Evolutionary conservation across 2,888 invertebrate genomes (phyloP).

Genomic region (Leucania comma): DNA sequence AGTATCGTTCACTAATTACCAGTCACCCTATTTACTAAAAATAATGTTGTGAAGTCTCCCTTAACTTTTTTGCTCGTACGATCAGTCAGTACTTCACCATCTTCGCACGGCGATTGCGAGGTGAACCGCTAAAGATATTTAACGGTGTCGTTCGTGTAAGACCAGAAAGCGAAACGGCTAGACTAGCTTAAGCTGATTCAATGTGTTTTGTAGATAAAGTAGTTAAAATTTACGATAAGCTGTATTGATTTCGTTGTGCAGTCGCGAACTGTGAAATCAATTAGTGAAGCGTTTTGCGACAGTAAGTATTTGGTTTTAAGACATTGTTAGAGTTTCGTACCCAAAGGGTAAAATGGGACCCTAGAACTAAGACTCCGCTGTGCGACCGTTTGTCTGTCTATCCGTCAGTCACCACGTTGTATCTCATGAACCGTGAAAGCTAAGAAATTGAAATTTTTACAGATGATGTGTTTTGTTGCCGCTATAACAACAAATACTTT

Average conservation of each 20-base stretch:
- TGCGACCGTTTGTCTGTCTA: no score
- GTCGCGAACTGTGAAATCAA: constrained; percentile 11
- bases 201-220: constrained; percentile 31
- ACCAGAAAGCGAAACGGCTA: constrained; percentile 62
- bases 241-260: neutral
- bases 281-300: constrained; percentile 9
- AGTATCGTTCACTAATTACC: no score
- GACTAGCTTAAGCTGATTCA: constrained; percentile 26
- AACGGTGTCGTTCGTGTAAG: constrained; percentile 47
- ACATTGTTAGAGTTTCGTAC: no score
- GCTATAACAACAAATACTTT: no score
- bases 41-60: neutral
- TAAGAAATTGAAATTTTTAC: no score
- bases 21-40: no score
- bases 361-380: no score
- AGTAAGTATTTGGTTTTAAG: no score
- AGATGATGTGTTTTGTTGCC: no score
- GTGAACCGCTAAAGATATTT: constrained; percentile 57
- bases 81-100: constrained; percentile 27
- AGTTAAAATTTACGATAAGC: constrained; percentile 16
- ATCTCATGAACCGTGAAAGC: no score
- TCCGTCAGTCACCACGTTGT: no score
- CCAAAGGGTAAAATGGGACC: no score
- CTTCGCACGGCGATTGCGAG: constrained; percentile 23
- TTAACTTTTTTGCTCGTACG: constrained; percentile 28